Conservation (phyloP, 2,888 invertebrate genomes). For the Diarsia dahlii region DNA sequence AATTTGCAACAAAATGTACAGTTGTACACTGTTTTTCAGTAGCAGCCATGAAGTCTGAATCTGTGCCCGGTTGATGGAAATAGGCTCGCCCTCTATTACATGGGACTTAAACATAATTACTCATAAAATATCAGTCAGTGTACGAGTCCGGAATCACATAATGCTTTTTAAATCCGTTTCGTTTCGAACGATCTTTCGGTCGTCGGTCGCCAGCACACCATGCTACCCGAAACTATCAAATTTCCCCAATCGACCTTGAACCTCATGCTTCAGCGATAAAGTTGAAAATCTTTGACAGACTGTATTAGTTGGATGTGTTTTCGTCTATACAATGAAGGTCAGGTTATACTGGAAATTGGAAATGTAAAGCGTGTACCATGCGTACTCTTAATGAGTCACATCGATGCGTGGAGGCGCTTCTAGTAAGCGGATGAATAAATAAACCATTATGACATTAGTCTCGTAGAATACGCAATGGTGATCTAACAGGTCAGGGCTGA, state of each 20-base stretch:
- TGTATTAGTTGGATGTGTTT: too few relatives aligned
- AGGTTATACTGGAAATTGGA: not conserved
- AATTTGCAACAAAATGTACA: not conserved
- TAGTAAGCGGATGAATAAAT: conserved; percentile 67
- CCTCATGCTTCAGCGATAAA: too few relatives aligned
- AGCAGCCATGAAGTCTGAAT: too few relatives aligned
- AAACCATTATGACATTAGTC: conserved; percentile 63
- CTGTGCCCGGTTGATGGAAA: too few relatives aligned
- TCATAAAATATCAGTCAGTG: not conserved
- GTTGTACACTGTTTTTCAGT: too few relatives aligned
- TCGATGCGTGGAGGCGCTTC: conserved; percentile 63
- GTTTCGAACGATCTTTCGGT: not conserved
- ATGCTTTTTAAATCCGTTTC: not conserved
- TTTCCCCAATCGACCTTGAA: too few relatives aligned
- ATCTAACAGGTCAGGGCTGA: conserved; percentile 68
- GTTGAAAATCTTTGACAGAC: too few relatives aligned
- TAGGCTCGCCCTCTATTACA: too few relatives aligned
- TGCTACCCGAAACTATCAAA: too few relatives aligned
- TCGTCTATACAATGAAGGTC: not conserved
- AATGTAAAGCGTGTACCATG: not conserved
- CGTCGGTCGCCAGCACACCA: too few relatives aligned
- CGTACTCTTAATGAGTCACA: conserved; percentile 54
- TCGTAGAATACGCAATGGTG: conserved; percentile 55
- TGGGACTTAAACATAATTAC: not conserved
- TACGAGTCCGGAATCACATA: not conserved